These are phyloP conservation scores for Intellagama lesueurii DNA, from an alignment of 2,797 vertebrate species.

Conservation along the genomic window DNA sequence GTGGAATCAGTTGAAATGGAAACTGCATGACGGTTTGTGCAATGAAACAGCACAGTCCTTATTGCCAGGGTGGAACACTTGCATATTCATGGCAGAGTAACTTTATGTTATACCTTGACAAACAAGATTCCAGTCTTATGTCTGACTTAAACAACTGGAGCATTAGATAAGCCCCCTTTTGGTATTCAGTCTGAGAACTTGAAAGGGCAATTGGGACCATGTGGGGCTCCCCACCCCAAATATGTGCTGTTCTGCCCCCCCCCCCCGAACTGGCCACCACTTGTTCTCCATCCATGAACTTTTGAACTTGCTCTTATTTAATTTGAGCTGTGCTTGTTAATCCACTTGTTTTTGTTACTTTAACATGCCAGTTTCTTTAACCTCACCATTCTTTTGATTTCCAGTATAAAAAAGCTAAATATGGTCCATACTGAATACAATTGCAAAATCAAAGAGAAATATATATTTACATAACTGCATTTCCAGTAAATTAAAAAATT, in stretches of 20 bases:
- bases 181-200: background rate
- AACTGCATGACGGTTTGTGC: too few species aligned
- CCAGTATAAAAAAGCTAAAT: background rate
- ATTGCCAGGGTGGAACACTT: too few species aligned
- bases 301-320: background rate
- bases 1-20: too few species aligned
- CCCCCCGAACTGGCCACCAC: too few species aligned
- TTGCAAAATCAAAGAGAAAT: background rate
- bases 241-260: too few species aligned
- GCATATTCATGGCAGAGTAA: too few species aligned
- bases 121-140: conserved; percentile 15
- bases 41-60: too few species aligned
- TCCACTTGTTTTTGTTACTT: background rate
- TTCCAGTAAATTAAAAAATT: background rate
- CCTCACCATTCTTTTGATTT: background rate
- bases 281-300: background rate
- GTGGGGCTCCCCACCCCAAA: background rate
- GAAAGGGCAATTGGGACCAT: background rate
- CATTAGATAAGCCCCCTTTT: background rate
- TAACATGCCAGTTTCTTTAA: too few species aligned
- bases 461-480: background rate
- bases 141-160: conserved; percentile 42
- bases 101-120: too few species aligned
- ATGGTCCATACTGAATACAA: background rate
- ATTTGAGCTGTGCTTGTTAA: background rate